Evolutionary conservation across 1,140 invertebrate species (phyloP), one percentile per base, ranked within the genome.

Genomic region (Stratiolaelaps scimitus): DNA sequence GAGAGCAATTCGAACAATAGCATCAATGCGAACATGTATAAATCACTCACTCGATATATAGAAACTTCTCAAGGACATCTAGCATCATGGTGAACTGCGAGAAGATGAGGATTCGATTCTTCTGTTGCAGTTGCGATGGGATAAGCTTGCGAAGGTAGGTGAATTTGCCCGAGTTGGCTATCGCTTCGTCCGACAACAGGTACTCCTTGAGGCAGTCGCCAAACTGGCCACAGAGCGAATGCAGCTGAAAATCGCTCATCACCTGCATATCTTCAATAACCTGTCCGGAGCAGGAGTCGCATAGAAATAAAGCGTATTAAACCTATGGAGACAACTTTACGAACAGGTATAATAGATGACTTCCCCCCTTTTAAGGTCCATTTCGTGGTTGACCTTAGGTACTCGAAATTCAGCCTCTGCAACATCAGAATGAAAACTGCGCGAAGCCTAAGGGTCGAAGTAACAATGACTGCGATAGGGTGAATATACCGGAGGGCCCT

Each of bases 171-270:
- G 80, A 82, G 30, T 77, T 72, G 6, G 74, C 48, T 19, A 82
- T 75, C 19, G 73, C 60, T 7, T 77, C 71, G 53, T 75, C 69
- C 30, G 74, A 71, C 23, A 81, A 67, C 4, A 70, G 69, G 69
- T 70, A 78, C 65, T 72, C 67, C 2, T 73, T 72, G 15, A 79
- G 47, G 66, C 72, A 65, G 56, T 64, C 76, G 84, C 83, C 70
- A 71, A 83, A 84, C 19, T 78, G 75, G 66, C 80, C 76, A 46
- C 88, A 85, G 17, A 92, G 75, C 68, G 85, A 82, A 75, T 89
- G 85, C 65, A 96, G 84, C 72, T 93, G 87, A 77, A 91, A 95
- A 78, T 97, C 93, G 0, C 87, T 90, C 80, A 88, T 83, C 71
- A 84, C 85, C 20, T 82, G 76, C 72, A 97, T 80, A 74, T 96